A percentile compares a stretch with the other conserved stretches of the same genome.
Conservation (phyloP, 2,797 vertebrate genomes). For the Xiphophorus birchmanni region DNA sequence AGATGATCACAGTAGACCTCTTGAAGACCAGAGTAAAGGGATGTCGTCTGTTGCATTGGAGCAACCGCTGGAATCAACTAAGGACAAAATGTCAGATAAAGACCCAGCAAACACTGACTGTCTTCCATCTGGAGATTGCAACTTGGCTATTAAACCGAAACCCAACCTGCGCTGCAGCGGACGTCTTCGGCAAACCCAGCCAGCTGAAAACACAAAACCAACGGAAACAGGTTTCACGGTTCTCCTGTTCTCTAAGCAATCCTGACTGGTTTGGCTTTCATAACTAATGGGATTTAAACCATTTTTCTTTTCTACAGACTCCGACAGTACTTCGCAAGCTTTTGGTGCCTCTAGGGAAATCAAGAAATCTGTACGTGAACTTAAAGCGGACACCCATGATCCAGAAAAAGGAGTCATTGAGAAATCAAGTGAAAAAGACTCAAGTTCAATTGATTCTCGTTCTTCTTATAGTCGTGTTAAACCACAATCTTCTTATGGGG, state of each 20-base stretch:
- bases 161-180: conserved; percentile 56
- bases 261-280: background rate
- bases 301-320: conserved; percentile 12
- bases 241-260: background rate
- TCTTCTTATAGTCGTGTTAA: background rate
- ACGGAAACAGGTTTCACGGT: conserved; percentile 49
- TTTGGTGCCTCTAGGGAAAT: background rate
- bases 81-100: background rate
- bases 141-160: conserved; percentile 53
- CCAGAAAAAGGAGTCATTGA: conserved; percentile 33
- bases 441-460: background rate
- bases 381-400: background rate
- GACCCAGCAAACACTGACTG: background rate
- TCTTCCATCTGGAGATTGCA: background rate
- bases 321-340: background rate
- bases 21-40: background rate
- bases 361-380: conserved; percentile 11
- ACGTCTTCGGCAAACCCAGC: conserved; percentile 18
- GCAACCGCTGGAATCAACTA: conserved; percentile 10
- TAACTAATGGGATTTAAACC: background rate
- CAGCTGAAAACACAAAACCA: conserved; percentile 11
- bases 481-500: conserved; percentile 24
- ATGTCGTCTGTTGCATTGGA: conserved; percentile 12
- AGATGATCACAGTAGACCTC: background rate
- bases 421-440: background rate